These are phyloP conservation scores for Phrynosoma blainvillii DNA, from an alignment of 2,113 vertebrate genomes.

Conservation along the genomic window DNA sequence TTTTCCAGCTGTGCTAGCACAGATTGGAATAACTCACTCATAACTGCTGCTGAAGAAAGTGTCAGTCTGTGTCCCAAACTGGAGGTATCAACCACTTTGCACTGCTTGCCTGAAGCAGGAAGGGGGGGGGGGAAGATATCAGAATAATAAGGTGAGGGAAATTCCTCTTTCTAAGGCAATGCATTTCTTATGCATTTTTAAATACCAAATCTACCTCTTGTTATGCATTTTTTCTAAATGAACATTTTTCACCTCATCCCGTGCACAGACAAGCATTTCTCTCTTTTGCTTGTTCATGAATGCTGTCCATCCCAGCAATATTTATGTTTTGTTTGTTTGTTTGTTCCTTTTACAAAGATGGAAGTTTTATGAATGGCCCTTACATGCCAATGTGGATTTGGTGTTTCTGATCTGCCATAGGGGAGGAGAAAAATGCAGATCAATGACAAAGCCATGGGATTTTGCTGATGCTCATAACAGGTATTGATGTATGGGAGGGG, in stretches of 20 bases:
- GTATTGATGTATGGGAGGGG: not conserved
- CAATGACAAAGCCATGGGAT: not conserved
- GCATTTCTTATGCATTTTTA: constrained; percentile 34
- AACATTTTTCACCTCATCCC: constrained; percentile 1
- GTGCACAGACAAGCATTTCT: not conserved
- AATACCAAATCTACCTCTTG: not conserved
- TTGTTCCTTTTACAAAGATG: not conserved
- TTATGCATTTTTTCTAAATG: constrained; percentile 22
- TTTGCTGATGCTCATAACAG: not conserved
- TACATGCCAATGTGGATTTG: fast-evolving
- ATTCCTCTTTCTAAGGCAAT: constrained; percentile 51
- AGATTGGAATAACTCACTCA: constrained; percentile 81
- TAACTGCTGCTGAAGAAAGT: constrained; percentile 74
- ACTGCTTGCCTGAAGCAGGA: constrained; percentile 32
- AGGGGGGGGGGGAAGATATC: constrained; percentile 41
- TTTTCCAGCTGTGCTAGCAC: constrained; percentile 74
- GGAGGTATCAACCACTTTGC: constrained; percentile 68
- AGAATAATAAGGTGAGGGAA: constrained; percentile 57
- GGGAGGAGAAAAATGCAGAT: not conserved
- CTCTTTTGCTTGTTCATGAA: not conserved
- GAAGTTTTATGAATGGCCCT: not conserved
- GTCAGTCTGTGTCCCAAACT: constrained; percentile 75
- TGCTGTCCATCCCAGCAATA: fast-evolving
- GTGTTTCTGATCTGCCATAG: not conserved
- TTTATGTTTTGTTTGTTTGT: not conserved